Conservation (phyloP, 2,888 invertebrate species). For the Acholoe squamosa region DNA sequence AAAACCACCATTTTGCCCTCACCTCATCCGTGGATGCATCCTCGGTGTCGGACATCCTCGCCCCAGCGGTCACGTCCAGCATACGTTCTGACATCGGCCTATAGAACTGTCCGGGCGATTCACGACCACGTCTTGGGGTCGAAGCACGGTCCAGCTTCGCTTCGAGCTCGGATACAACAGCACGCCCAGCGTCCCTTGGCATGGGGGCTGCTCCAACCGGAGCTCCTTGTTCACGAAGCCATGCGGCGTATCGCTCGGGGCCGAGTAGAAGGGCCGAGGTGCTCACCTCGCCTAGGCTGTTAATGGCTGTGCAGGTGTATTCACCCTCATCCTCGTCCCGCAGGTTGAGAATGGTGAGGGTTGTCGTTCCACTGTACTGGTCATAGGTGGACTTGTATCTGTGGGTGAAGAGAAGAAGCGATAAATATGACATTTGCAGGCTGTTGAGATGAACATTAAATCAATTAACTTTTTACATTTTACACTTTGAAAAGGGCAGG, state of each 20-base stretch:
- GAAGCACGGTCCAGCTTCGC: not conserved
- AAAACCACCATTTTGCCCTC: not conserved
- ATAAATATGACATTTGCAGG: too few species aligned
- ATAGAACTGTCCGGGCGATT: constrained; percentile 62
- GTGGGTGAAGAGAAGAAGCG: not conserved
- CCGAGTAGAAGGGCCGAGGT: constrained; percentile 86
- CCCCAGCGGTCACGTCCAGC: constrained; percentile 59
- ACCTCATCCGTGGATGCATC: constrained; percentile 7
- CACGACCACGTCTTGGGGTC: constrained; percentile 43
- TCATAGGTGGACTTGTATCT: constrained; percentile 80
- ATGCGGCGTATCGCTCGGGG: constrained; percentile 69
- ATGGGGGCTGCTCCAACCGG: constrained; percentile 12
- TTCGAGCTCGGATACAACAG: constrained; percentile 56
- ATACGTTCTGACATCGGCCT: constrained; percentile 66
- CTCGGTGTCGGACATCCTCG: constrained; percentile 61
- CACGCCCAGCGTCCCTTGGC: constrained; percentile 46
- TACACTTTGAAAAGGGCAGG: too few species aligned
- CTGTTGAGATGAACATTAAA: too few species aligned
- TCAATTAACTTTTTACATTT: too few species aligned
- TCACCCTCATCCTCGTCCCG: constrained; percentile 89
- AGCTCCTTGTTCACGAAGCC: constrained; percentile 65
- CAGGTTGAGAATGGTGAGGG: constrained; percentile 92
- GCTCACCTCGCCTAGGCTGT: constrained; percentile 90
- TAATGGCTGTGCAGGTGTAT: constrained; percentile 91
- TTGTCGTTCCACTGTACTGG: constrained; percentile 91